Percentiles rank a stretch among this genome's conserved stretches.
These are phyloP conservation scores for Paramormyrops hopkinsi DNA, from an alignment of 2,797 vertebrate genomes.

Conservation along the genomic window DNA sequence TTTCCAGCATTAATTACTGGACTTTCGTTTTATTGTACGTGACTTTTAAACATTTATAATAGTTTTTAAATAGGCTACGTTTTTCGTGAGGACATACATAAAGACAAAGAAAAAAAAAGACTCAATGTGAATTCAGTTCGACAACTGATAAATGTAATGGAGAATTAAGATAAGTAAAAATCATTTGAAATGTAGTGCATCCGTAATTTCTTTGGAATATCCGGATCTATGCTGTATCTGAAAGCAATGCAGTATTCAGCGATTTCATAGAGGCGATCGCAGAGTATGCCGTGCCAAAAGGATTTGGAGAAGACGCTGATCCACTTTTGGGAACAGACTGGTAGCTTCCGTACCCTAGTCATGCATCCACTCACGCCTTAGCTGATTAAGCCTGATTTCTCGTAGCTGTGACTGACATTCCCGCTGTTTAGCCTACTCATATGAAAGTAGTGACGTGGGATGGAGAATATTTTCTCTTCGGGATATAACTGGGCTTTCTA, in stretches of 20 bases:
- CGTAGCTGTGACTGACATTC: conserved; percentile 50
- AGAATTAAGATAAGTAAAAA: neutral
- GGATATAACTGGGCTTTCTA: conserved; percentile 48
- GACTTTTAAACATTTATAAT: neutral
- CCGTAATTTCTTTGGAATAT: neutral
- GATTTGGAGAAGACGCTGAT: conserved; percentile 38
- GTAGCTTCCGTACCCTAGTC: conserved; percentile 39
- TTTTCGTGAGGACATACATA: neutral
- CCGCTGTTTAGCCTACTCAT: conserved; percentile 43
- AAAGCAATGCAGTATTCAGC: conserved; percentile 28
- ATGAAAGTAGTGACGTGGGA: conserved; percentile 61
- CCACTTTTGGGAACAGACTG: conserved; percentile 38
- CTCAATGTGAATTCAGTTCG: neutral
- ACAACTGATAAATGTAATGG: neutral
- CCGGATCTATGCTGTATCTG: neutral
- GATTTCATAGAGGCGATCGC: conserved; percentile 44
- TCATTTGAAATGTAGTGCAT: neutral
- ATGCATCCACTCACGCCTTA: conserved; percentile 36
- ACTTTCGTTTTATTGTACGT: neutral
- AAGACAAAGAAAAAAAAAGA: neutral
- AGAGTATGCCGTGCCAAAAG: conserved; percentile 45
- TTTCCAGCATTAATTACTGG: neutral
- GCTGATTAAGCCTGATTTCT: conserved; percentile 46
- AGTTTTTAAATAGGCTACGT: neutral
- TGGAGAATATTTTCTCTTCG: conserved; percentile 44